Conservation (phyloP, 2,113 vertebrate genomes). For the Solea senegalensis region DNA sequence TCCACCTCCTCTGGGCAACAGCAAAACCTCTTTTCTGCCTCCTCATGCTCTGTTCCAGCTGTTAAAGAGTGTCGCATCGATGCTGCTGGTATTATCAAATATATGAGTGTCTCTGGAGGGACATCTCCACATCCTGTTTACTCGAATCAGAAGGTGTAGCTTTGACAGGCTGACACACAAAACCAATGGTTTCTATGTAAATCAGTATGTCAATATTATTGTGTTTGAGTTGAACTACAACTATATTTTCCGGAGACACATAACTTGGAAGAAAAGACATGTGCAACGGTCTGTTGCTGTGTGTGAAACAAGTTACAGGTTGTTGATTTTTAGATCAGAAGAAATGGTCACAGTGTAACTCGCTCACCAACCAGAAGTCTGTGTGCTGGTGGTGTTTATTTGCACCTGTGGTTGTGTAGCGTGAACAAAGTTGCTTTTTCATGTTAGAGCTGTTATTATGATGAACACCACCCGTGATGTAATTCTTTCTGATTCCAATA, state of each 20-base stretch:
- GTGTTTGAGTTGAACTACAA: background rate
- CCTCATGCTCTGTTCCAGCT: conserved; percentile 20
- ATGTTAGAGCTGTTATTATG: background rate
- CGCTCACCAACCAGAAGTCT: background rate
- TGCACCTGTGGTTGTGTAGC: background rate
- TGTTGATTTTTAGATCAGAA: conserved; percentile 22
- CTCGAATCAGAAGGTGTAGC: background rate
- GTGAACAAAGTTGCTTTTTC: background rate
- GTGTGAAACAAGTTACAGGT: background rate
- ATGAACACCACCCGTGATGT: background rate
- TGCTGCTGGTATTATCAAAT: background rate
- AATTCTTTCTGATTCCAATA: background rate
- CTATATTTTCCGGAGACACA: background rate
- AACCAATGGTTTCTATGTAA: conserved; percentile 4
- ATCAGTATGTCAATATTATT: conserved; percentile 7
- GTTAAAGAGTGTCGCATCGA: background rate
- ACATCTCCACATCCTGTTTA: background rate
- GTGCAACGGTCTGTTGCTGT: background rate
- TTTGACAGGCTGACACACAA: conserved; percentile 2
- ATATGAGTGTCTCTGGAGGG: background rate
- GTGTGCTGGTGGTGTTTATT: background rate
- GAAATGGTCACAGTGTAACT: background rate
- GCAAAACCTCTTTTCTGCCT: background rate
- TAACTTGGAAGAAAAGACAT: conserved; percentile 1
- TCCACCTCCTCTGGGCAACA: conserved; percentile 18